Conservation (phyloP, 2,797 vertebrate species). For the Enteromius thamalakanensis region DNA sequence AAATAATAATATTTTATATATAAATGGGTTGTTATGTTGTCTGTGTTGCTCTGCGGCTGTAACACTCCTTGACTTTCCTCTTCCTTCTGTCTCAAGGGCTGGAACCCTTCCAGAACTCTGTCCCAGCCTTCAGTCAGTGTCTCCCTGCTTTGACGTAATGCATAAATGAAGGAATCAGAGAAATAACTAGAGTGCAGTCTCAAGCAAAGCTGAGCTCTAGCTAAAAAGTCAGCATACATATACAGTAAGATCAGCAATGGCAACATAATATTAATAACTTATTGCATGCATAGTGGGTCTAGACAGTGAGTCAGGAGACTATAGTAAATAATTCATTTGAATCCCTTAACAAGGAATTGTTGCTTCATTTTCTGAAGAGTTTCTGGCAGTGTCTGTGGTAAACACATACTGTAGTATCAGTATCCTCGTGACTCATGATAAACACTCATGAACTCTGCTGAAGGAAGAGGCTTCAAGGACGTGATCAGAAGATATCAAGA, state of each 20-base stretch:
- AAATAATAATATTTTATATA: neutral
- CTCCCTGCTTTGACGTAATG: conserved; percentile 34
- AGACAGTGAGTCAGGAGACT: neutral
- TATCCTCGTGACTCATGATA: conserved; percentile 20
- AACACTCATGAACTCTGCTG: conserved; percentile 7
- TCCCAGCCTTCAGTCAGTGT: conserved; percentile 30
- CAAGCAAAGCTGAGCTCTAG: neutral
- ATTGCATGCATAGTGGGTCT: conserved; percentile 3
- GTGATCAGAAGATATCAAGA: neutral
- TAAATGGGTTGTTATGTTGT: neutral
- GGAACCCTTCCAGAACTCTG: conserved; percentile 50
- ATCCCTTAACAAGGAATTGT: neutral
- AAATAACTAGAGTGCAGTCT: conserved; percentile 7
- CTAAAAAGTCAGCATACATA: neutral
- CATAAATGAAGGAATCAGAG: conserved; percentile 30
- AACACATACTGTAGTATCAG: neutral
- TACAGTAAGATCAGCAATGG: neutral
- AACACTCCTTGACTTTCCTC: conserved; percentile 44
- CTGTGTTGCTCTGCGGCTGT: conserved; percentile 6
- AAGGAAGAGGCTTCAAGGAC: conserved; percentile 17
- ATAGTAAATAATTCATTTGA: neutral
- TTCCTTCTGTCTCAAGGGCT: conserved; percentile 51
- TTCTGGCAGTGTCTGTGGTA: neutral
- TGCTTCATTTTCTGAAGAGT: conserved; percentile 7
- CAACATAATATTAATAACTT: neutral